phyloP scores from a whole-genome alignment of 2,797 vertebrate genomes.

The Sus cebifrons region DNA sequence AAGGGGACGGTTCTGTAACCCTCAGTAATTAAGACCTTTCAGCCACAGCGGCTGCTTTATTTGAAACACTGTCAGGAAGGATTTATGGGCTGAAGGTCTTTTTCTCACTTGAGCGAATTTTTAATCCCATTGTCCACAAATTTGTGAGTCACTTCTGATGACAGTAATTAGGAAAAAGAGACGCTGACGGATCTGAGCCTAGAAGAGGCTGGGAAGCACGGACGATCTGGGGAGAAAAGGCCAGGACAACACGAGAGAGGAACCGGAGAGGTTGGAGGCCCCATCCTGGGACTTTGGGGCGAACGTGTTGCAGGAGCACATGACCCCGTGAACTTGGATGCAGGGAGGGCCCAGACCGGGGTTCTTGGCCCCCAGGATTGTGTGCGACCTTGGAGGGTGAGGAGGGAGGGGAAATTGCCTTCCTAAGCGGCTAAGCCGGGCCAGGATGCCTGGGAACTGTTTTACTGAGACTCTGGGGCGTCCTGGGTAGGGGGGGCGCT shows the following conservation, averaged over 20 bases:
- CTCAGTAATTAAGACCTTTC: not conserved
- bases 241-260: not conserved
- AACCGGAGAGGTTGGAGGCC: not conserved
- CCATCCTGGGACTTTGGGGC: not conserved
- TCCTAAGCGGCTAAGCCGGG: accelerated
- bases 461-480: too few relatives aligned
- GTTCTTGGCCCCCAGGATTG: not conserved
- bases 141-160: constrained; percentile 36
- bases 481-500: too few relatives aligned
- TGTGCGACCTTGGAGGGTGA: accelerated
- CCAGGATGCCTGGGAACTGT: not conserved
- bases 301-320: not conserved
- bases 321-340: accelerated
- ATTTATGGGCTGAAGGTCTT: constrained; percentile 25
- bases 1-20: not conserved
- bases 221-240: not conserved
- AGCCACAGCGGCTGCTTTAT: not conserved
- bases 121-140: constrained; percentile 32
- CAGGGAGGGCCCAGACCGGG: accelerated
- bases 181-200: not conserved
- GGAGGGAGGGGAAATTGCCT: not conserved
- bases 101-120: constrained; percentile 47
- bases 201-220: not conserved
- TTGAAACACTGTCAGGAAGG: not conserved
- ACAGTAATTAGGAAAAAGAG: not conserved